Evolutionary conservation across 2,888 invertebrate genomes (phyloP).

Genomic region (Emmelina monodactyla): DNA sequence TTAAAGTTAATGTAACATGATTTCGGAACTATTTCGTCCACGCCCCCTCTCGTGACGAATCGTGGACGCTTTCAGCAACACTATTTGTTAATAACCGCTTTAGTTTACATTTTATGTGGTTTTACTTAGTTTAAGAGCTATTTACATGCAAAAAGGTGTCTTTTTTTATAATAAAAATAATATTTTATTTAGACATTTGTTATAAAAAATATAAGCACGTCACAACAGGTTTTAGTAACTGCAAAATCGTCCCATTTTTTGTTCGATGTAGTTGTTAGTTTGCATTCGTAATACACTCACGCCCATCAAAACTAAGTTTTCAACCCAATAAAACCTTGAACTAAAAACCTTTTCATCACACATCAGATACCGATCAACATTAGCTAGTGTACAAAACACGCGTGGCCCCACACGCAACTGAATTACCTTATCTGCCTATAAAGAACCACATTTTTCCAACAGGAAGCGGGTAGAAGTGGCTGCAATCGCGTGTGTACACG

Average conservation of each 20-base stretch:
- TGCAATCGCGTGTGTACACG: conserved; percentile 51
- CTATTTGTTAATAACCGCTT: too few relatives aligned
- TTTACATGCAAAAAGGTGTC: too few relatives aligned
- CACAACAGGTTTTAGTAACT: too few relatives aligned
- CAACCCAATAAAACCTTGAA: background rate
- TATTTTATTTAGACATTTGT: too few relatives aligned
- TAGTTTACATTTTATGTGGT: too few relatives aligned
- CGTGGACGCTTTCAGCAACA: too few relatives aligned
- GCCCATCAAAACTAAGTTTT: background rate
- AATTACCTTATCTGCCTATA: conserved; percentile 9
- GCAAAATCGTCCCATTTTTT: too few relatives aligned
- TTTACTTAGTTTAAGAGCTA: too few relatives aligned
- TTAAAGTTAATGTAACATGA: conserved; percentile 26
- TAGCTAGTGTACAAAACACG: conserved; percentile 1
- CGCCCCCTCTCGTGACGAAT: background rate
- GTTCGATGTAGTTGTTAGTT: too few relatives aligned
- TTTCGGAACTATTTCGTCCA: background rate
- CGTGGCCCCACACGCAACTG: conserved; percentile 3
- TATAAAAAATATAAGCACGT: too few relatives aligned
- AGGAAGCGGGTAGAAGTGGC: conserved; percentile 6
- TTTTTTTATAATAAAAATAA: too few relatives aligned
- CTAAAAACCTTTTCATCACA: background rate
- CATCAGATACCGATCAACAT: background rate
- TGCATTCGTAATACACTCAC: background rate
- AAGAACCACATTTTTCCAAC: background rate